Evolutionary conservation across 2,888 invertebrate species (phyloP).

Genomic region (Coelinius sp.): DNA sequence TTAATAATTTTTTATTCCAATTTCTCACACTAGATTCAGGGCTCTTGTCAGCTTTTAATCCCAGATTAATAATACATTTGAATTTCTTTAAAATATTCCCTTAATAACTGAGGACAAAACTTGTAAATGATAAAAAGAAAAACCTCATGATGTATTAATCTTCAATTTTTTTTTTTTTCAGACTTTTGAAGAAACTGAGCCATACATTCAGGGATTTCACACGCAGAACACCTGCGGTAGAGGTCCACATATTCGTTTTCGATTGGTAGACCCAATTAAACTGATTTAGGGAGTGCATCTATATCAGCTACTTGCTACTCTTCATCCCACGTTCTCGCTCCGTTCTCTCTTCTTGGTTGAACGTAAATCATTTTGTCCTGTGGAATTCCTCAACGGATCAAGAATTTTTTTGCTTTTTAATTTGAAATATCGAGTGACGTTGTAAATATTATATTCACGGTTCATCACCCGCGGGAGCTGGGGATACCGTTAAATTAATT

Average conservation of each 20-base stretch:
- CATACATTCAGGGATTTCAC: not conserved
- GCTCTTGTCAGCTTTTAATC: not conserved
- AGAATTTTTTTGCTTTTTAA: not conserved
- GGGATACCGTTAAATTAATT: not conserved
- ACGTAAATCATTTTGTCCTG: not conserved
- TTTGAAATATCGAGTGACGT: not conserved
- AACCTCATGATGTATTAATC: not conserved
- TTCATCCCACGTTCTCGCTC: not conserved
- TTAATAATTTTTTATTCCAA: not conserved
- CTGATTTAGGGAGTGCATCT: conserved; percentile 24
- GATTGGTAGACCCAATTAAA: conserved; percentile 25
- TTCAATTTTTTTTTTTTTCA: not conserved
- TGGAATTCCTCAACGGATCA: not conserved
- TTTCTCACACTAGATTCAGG: not conserved
- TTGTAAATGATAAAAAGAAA: not conserved
- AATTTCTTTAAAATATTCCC: not conserved
- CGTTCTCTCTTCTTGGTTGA: not conserved
- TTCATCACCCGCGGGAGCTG: not conserved
- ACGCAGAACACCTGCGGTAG: conserved; percentile 14
- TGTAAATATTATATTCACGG: not conserved
- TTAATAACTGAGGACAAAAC: too few relatives aligned
- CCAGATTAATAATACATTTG: not conserved
- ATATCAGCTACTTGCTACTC: conserved; percentile 13
- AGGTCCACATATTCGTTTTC: conserved; percentile 17
- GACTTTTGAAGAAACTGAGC: not conserved